Conservation (phyloP, 2,888 invertebrate genomes). For the Trachelus stipa region DNA sequence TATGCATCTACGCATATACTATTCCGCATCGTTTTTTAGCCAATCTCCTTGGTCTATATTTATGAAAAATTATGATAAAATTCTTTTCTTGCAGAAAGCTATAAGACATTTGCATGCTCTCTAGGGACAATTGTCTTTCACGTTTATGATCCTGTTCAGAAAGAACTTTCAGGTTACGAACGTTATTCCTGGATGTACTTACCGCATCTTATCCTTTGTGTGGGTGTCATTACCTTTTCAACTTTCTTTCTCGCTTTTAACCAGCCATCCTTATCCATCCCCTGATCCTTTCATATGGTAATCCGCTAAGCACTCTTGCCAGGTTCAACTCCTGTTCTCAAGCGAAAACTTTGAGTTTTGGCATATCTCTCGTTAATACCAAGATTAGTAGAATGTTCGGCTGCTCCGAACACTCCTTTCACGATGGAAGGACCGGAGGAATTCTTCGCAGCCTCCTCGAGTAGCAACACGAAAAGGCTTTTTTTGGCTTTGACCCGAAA, state of each 20-base stretch:
- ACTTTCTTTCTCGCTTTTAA: neutral
- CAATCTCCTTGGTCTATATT: neutral
- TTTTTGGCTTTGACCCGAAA: too few species aligned
- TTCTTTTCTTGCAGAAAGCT: neutral
- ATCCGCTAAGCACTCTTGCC: neutral
- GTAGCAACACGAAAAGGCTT: too few species aligned
- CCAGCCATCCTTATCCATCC: neutral
- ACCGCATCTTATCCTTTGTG: neutral
- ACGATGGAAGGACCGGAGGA: neutral
- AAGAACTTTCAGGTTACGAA: neutral
- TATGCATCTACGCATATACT: too few species aligned
- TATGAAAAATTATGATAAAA: neutral
- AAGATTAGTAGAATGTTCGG: slow-evolving; percentile 1
- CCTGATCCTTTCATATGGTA: neutral
- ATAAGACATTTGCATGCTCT: neutral
- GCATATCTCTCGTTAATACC: neutral
- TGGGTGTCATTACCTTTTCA: neutral
- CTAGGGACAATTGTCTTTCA: neutral
- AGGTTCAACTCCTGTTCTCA: neutral
- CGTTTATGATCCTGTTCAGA: neutral
- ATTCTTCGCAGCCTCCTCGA: neutral
- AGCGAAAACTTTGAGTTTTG: neutral
- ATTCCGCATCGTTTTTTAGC: neutral
- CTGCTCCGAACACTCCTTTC: neutral
- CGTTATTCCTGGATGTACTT: neutral